A percentile compares a stretch with the other conserved stretches of the same genome.
Conservation (phyloP, 1,140 invertebrate genomes). For the Drosophila repleta region DNA sequence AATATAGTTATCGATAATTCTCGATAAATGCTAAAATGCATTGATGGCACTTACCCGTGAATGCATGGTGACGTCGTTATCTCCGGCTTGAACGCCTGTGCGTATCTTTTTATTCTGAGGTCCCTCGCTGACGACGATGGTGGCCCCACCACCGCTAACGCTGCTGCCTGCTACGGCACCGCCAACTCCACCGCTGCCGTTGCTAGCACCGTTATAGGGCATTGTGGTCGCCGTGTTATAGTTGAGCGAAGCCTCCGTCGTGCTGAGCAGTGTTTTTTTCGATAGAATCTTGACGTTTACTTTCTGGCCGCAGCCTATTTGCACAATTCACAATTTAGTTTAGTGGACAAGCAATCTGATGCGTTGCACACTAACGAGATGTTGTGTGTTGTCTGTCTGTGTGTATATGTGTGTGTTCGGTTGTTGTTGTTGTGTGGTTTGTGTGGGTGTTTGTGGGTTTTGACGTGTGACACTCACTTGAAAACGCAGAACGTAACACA, state of each 20-base stretch:
- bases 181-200: conserved; percentile 72
- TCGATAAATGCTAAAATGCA: conserved; percentile 2
- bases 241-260: conserved; percentile 73
- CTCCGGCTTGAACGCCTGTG: conserved; percentile 78
- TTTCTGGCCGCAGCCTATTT: conserved; percentile 60
- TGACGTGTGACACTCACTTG: conserved; percentile 6
- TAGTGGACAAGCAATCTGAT: conserved; percentile 1
- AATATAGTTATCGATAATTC: conserved; percentile 21
- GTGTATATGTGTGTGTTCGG: not conserved
- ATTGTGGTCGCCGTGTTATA: conserved; percentile 82
- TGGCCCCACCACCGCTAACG: conserved; percentile 73
- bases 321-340: conserved; percentile 10
- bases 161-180: conserved; percentile 61
- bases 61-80: conserved; percentile 80
- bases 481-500: conserved; percentile 17
- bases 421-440: not conserved
- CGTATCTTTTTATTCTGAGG: conserved; percentile 83
- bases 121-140: conserved; percentile 79
- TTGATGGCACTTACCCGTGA: conserved; percentile 70
- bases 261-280: conserved; percentile 70
- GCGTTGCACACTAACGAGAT: conserved; percentile 30
- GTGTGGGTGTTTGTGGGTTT: not conserved
- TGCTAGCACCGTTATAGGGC: conserved; percentile 82
- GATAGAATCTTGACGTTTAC: conserved; percentile 81
- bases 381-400: not conserved